Percentiles rank a stretch among this genome's conserved stretches.
These are phyloP conservation scores for Scaptodrosophila latifasciaeformis DNA, from an alignment of 2,888 invertebrate species.

Conservation along the genomic window DNA sequence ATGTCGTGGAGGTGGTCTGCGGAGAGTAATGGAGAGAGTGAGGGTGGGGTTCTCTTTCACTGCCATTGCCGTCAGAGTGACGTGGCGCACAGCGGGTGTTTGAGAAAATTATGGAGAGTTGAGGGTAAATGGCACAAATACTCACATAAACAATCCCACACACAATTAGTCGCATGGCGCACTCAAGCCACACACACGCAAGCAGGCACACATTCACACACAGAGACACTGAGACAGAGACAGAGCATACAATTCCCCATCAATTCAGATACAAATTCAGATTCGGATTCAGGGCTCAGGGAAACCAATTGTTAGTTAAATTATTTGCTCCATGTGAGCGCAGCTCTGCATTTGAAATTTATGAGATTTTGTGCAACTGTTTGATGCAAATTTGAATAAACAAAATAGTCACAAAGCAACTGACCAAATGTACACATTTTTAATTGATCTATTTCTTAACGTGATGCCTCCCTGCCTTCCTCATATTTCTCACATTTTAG, in stretches of 20 bases:
- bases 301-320: too few relatives aligned
- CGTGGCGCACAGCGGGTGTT: constrained; percentile 50
- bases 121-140: constrained; percentile 34
- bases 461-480: neutral
- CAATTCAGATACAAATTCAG: too few relatives aligned
- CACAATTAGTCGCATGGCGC: neutral
- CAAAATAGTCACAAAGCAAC: too few relatives aligned
- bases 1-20: neutral
- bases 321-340: constrained; percentile 27
- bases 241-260: too few relatives aligned
- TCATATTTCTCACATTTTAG: constrained; percentile 74
- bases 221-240: neutral
- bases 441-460: too few relatives aligned
- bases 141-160: constrained; percentile 15
- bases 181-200: constrained; percentile 2
- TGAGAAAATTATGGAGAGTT: constrained; percentile 55
- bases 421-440: too few relatives aligned
- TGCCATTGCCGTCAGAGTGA: constrained; percentile 27
- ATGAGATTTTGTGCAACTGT: too few relatives aligned
- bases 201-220: constrained; percentile 7
- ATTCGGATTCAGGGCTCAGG: constrained; percentile 25
- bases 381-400: too few relatives aligned
- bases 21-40: neutral
- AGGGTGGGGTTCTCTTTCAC: constrained; percentile 17
- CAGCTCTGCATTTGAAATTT: constrained; percentile 36